These are phyloP conservation scores for Gibbula magus DNA, from an alignment of 2,888 invertebrate genomes.

Conservation along the genomic window DNA sequence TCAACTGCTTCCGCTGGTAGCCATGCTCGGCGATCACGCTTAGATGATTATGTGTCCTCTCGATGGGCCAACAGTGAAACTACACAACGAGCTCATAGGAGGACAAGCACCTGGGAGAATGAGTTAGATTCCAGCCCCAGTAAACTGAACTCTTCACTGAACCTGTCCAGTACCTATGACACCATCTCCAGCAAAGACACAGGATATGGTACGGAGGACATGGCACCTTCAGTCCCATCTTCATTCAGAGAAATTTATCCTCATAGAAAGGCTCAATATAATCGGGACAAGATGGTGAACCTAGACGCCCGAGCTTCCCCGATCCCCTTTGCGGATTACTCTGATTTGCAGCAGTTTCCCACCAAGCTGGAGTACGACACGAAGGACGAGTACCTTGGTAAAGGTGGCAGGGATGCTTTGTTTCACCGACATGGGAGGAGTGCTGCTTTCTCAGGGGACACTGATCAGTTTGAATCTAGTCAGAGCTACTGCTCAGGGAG, in stretches of 20 bases:
- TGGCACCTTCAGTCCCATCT: slow-evolving; percentile 43
- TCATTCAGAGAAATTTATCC: slow-evolving; percentile 62
- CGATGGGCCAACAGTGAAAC: neutral
- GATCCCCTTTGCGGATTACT: slow-evolving; percentile 26
- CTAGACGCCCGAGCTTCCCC: neutral
- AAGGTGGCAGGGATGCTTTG: neutral
- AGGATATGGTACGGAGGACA: neutral
- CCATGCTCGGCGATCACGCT: neutral
- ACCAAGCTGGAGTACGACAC: slow-evolving; percentile 27
- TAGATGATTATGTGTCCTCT: neutral
- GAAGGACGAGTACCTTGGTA: neutral
- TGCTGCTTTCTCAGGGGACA: neutral
- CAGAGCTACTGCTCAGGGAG: neutral
- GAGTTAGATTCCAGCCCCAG: neutral
- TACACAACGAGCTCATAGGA: neutral
- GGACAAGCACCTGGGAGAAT: slow-evolving; percentile 17
- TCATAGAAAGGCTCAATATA: slow-evolving; percentile 53
- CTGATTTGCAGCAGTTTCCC: slow-evolving; percentile 37
- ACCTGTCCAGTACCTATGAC: neutral
- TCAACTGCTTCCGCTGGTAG: neutral
- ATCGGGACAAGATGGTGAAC: slow-evolving; percentile 26
- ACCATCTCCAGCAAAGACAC: neutral
- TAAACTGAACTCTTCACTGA: slow-evolving; percentile 5
- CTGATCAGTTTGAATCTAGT: slow-evolving; percentile 5
- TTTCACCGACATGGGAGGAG: slow-evolving; percentile 12